These are phyloP conservation scores for Ridgeia piscesae DNA, from an alignment of 1,140 invertebrate species.

Conservation along the genomic window DNA sequence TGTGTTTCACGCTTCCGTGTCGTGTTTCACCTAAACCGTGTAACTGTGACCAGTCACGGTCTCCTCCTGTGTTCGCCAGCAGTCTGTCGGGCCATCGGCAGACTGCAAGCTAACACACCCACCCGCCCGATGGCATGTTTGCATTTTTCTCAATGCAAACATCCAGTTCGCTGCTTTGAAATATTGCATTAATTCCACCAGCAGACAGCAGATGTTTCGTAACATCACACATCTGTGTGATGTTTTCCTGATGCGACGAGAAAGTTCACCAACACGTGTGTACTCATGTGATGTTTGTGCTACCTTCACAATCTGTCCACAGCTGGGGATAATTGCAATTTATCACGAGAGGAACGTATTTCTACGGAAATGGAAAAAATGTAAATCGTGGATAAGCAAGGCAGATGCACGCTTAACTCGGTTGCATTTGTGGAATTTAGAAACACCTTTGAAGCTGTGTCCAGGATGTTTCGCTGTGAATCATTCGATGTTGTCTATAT, in stretches of 20 bases:
- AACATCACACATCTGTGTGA: not conserved
- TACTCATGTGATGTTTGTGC: not conserved
- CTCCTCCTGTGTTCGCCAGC: not conserved
- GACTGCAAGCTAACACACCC: not conserved
- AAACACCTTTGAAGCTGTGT: not conserved
- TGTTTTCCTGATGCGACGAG: not conserved
- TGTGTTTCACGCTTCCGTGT: not conserved
- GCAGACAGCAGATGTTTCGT: not conserved
- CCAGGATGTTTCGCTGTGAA: not conserved
- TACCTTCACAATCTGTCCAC: not conserved
- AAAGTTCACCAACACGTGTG: not conserved
- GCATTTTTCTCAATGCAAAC: not conserved
- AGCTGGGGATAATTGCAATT: not conserved
- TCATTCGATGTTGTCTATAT: not conserved
- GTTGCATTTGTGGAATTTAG: not conserved
- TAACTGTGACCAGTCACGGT: not conserved
- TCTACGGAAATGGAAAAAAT: not conserved
- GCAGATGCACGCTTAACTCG: not conserved
- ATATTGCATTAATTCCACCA: not conserved
- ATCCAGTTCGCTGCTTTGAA: not conserved
- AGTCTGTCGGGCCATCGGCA: not conserved
- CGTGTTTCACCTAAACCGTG: not conserved
- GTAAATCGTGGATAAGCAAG: not conserved
- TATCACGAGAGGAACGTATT: not conserved
- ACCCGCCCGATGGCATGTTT: not conserved